phyloP scores from a whole-genome alignment of 2,113 vertebrate genomes.

The Grallaria varia region DNA sequence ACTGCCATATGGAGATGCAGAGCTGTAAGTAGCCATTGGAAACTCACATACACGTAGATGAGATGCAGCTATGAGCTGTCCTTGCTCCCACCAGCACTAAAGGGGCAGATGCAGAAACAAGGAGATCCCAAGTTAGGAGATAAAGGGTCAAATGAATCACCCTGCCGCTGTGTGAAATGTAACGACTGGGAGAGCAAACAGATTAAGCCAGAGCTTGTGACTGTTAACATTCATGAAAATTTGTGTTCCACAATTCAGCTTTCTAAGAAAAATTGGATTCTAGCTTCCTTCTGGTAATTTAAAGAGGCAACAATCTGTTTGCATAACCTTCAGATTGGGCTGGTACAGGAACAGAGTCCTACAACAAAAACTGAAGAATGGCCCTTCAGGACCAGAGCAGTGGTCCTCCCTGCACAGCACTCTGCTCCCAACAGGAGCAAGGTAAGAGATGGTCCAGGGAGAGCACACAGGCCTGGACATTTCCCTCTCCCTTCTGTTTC shows the following conservation, averaged over 20 bases:
- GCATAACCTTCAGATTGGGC: not conserved
- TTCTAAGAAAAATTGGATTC: not conserved
- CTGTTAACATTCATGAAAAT: not conserved
- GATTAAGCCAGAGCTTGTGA: not conserved
- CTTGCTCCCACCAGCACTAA: not conserved
- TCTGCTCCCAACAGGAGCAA: not conserved
- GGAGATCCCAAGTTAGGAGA: not conserved
- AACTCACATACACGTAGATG: not conserved
- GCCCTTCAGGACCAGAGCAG: not conserved
- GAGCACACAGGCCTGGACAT: not conserved
- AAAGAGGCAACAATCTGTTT: slow-evolving; percentile 21
- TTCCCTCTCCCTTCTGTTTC: not conserved
- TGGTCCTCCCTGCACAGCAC: not conserved
- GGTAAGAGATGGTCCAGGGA: not conserved
- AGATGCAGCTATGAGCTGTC: not conserved
- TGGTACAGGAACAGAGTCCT: not conserved
- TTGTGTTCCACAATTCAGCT: not conserved
- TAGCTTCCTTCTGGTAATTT: slow-evolving; percentile 25
- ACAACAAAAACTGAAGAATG: not conserved
- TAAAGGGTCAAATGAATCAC: not conserved
- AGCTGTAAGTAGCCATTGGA: not conserved
- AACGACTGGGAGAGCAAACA: not conserved
- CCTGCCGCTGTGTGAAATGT: not conserved
- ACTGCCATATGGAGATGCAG: not conserved
- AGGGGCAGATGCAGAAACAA: not conserved